phyloP scores from a whole-genome alignment of 2,113 vertebrate species.

The Stigmatopora argus region DNA sequence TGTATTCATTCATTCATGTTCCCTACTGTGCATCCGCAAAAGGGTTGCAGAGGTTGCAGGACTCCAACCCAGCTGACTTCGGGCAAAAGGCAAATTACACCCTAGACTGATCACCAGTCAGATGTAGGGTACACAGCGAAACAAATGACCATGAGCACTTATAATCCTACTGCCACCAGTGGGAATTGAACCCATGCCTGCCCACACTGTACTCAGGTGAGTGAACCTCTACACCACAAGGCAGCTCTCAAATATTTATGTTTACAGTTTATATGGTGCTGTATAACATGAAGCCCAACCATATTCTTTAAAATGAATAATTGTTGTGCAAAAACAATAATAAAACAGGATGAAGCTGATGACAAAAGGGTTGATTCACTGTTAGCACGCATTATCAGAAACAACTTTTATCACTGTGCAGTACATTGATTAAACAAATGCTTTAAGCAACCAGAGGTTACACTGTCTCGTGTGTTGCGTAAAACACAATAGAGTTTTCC shows the following conservation, averaged over 20 bases:
- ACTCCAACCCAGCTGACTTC: too few relatives aligned
- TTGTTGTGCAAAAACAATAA: not conserved
- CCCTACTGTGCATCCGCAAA: too few relatives aligned
- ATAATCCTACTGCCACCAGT: too few relatives aligned
- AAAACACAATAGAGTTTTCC: slow-evolving; percentile 12
- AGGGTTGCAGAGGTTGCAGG: too few relatives aligned
- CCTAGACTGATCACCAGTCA: too few relatives aligned
- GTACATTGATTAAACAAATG: slow-evolving; percentile 21
- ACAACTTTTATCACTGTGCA: not conserved
- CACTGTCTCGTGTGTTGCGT: slow-evolving; percentile 11
- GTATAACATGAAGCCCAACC: not conserved
- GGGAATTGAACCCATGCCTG: too few relatives aligned
- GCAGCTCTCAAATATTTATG: not conserved
- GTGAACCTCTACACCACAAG: too few relatives aligned
- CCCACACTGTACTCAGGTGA: too few relatives aligned
- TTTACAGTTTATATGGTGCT: not conserved
- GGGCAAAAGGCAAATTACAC: too few relatives aligned
- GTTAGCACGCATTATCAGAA: not conserved
- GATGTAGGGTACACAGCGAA: too few relatives aligned
- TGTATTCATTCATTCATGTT: too few relatives aligned
- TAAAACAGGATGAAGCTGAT: not conserved
- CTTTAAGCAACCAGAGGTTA: slow-evolving; percentile 20
- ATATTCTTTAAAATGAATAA: not conserved
- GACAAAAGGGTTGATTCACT: not conserved
- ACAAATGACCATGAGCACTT: too few relatives aligned